A percentile compares a stretch with the other conserved stretches of the same genome.
These are phyloP conservation scores for Elysia chlorotica DNA, from an alignment of 1,140 invertebrate species.

Conservation along the genomic window DNA sequence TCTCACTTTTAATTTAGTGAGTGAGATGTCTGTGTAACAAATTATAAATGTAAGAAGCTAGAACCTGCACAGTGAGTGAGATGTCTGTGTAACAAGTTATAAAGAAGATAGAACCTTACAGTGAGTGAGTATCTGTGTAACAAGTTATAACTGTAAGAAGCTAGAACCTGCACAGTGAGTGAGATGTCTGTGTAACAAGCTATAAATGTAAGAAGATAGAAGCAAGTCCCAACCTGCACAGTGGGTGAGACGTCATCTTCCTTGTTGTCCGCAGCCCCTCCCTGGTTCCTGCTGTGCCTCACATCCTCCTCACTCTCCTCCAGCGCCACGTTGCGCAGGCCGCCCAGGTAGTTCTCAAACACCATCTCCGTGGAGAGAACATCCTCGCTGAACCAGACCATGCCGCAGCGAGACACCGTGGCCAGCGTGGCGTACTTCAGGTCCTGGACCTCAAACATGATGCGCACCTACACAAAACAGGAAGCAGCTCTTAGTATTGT, in stretches of 20 bases:
- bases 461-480: constrained; percentile 68
- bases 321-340: constrained; percentile 85
- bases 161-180: no score
- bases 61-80: no score
- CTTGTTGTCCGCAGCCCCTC: constrained; percentile 62
- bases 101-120: no score
- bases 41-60: no score
- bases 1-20: no score
- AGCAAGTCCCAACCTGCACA: constrained; percentile 62
- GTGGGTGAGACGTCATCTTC: constrained; percentile 58
- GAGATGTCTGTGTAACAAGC: no score
- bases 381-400: constrained; percentile 66
- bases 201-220: no score
- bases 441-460: constrained; percentile 99
- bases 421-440: constrained; percentile 97
- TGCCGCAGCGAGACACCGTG: constrained; percentile 97
- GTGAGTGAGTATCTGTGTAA: no score
- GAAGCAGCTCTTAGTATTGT: no score
- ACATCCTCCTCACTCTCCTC: constrained; percentile 80
- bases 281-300: constrained; percentile 28
- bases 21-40: no score
- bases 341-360: constrained; percentile 92
- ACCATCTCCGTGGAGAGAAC: constrained; percentile 99
- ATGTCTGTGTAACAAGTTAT: no score
- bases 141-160: no score